Evolutionary conservation across 2,888 invertebrate genomes (phyloP).

Genomic region (Cosmia trapezina): DNA sequence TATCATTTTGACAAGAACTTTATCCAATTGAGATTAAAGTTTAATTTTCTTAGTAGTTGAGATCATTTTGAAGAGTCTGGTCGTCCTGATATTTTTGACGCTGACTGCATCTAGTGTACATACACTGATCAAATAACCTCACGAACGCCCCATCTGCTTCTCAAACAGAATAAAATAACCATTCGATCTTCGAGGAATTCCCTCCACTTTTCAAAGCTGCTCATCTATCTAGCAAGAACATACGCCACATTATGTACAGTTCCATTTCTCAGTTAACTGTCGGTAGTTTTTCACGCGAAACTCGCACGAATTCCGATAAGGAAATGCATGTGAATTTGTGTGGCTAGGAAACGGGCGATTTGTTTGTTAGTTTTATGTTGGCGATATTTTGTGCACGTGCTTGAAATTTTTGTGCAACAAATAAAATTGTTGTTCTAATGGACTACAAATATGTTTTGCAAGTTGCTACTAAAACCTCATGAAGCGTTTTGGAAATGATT

Average conservation of each 20-base stretch:
- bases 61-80: no score
- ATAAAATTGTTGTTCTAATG: neutral
- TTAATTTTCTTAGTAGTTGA: no score
- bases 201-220: slow-evolving; percentile 39
- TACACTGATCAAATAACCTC: neutral
- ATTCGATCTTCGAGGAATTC: slow-evolving; percentile 41
- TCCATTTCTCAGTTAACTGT: slow-evolving; percentile 68
- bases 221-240: slow-evolving; percentile 56
- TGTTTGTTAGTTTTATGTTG: slow-evolving; percentile 21
- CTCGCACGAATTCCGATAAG: slow-evolving; percentile 67
- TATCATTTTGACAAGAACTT: no score
- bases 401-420: slow-evolving; percentile 5
- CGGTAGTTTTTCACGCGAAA: slow-evolving; percentile 68
- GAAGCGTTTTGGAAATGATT: neutral
- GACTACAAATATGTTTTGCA: neutral
- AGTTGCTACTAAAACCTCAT: neutral
- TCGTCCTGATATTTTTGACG: no score
- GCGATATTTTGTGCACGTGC: slow-evolving; percentile 11
- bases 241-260: slow-evolving; percentile 58
- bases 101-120: neutral
- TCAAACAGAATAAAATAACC: slow-evolving; percentile 42
- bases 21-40: no score
- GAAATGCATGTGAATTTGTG: slow-evolving; percentile 61
- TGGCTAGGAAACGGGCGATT: slow-evolving; percentile 48
- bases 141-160: slow-evolving; percentile 22